Evolutionary conservation across 92 coral and sea anemone genomes (phyloP).

Genomic region (Metridium senile): DNA sequence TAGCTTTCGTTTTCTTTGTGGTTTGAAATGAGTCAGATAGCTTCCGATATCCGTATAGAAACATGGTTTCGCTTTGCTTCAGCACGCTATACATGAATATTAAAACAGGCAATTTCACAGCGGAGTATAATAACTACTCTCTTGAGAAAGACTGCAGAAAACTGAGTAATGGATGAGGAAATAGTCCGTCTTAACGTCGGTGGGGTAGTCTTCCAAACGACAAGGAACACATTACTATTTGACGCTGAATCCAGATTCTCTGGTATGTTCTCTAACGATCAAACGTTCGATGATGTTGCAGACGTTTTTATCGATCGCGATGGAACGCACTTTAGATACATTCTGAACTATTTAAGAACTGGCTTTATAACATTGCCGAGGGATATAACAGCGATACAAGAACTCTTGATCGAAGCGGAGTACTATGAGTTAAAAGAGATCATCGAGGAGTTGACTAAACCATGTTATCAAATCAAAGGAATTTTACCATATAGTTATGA

Average conservation of each 20-base stretch:
- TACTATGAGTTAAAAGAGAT: slow-evolving; percentile 48
- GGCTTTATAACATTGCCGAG: slow-evolving; percentile 36
- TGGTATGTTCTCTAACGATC: not conserved
- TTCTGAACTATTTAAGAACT: slow-evolving; percentile 53
- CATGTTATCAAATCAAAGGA: slow-evolving; percentile 17
- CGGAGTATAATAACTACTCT: too few relatives aligned
- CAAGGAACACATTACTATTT: slow-evolving; percentile 8
- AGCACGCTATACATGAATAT: not conserved
- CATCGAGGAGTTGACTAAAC: slow-evolving; percentile 21
- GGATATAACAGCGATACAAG: slow-evolving; percentile 38
- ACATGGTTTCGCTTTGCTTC: slow-evolving; percentile 4
- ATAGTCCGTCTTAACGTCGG: slow-evolving; percentile 17
- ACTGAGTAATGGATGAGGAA: not conserved
- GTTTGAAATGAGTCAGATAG: too few relatives aligned
- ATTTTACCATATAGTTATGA: not conserved
- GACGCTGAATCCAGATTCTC: slow-evolving; percentile 3
- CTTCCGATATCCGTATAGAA: too few relatives aligned
- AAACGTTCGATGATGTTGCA: not conserved
- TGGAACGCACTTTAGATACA: slow-evolving; percentile 51
- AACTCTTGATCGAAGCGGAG: slow-evolving; percentile 54
- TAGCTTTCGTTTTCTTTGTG: too few relatives aligned
- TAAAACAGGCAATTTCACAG: too few relatives aligned
- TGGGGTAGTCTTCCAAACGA: slow-evolving; percentile 9
- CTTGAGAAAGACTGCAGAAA: not conserved
- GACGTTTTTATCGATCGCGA: slow-evolving; percentile 54